Evolutionary conservation across 2,888 invertebrate genomes (phyloP), one percentile per base, ranked within the genome.

Genomic region (Adela reaumurella): DNA sequence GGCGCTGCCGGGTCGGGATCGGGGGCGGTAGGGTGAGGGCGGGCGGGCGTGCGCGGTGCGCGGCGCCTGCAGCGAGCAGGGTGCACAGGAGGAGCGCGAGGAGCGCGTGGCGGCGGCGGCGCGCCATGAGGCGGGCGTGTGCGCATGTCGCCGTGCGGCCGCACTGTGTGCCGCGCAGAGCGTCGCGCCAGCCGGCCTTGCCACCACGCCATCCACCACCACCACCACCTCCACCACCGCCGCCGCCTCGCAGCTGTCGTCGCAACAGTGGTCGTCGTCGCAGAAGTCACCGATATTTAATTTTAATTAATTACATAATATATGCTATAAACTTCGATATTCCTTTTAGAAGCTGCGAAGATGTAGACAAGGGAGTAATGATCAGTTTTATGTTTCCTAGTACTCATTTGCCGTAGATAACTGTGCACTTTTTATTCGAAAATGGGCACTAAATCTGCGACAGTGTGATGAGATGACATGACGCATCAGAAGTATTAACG

Each of bases 111-210:
- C 74, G 77, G 78, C 74, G 67, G 70, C 73, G 74, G 72, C 74
- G 77, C 77, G 74, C 74, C 77, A 77, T 78, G 70, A 62, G 71
- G 61, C 64, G 66, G 62, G 63, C 69, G 77, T 74, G 72, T 76
- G 73, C 65, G 72, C 79, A 74, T 79, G 78, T 68, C 78, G 78
- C 69, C 72, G 70, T 70, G 78, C 77, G 69, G 68, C 72, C 63
- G 77, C 76, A 72, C 76, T 76, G 63, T 76, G 71, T 63, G 61
- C 58, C 56, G 57, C 57, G 55, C 50, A 49, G 5, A 53, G 57
- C 20, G 51, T 59, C 55, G 55, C 59, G 48, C 45, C 55, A 53
- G 60, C 55, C 56, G 51, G 56, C 59, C 56, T 58, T 56, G 58
- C 56, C 57, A 58, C 58, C 56, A 58, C 63, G 66, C 64, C 65